Evolutionary conservation across 2,113 vertebrate genomes (phyloP), one percentile per base, ranked within the genome.

Genomic region (Engraulis encrasicolus): DNA sequence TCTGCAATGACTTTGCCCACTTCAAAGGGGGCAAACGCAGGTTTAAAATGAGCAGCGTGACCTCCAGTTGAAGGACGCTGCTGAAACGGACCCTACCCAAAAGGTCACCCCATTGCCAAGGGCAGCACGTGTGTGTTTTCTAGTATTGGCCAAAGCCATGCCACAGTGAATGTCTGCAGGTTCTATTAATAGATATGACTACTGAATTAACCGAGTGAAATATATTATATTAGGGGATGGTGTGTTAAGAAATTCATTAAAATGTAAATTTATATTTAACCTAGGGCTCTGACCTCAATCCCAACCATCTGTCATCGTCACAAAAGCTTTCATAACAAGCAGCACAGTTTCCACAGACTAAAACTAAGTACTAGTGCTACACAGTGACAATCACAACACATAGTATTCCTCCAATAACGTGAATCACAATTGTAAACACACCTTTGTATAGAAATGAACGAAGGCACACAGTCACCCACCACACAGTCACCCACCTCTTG

Each of bases 261-360:
- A 74, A 66, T 66, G n/a, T 66, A 66, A 31, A 66, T 66, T 6
- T 66, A 66, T 66, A 66, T 66, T 66, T 31, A 66, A 66, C 58
- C 23, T 11, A 66, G 27, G 58, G 23, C 54, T 58, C 7, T 66
- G 58, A 66, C 23, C 27, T 66, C 7, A 66, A 66, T 66, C 58
- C 27, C 66, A 15, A 34, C 15, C 66, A 74, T 74, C 40, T 45
- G 40, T 45, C 40, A 45, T 3, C 40, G 9, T 45, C 40, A 45
- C 40, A 45, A 45, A 45, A 45, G 40, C 3, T 15, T 74, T 12
- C 31, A 66, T 74, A 34, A 74, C 66, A 34, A 34, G 19, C 31
- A 74, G 58, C n/a, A 31, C 58, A 66, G 58, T 66, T 66, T 45
- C 40, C 40, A 45, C 58, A 31, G 12, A 19, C 17, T 20, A 54